phyloP scores from a whole-genome alignment of 2,113 vertebrate species.

The Pipra filicauda region DNA sequence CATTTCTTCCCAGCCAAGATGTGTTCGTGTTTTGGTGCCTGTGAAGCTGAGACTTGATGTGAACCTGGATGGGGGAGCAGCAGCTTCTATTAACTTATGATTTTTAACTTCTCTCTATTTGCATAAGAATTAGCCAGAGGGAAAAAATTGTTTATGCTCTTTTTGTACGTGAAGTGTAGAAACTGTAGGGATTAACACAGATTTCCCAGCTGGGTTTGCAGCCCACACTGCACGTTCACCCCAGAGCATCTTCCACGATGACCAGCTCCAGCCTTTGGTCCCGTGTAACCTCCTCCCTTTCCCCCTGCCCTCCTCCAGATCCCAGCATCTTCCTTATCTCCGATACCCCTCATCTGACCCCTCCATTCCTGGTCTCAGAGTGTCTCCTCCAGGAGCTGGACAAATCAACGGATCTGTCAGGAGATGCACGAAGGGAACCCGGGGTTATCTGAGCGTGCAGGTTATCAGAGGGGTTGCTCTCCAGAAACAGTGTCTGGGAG shows the following conservation, averaged over 20 bases:
- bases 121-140: background rate
- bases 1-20: background rate
- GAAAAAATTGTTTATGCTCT: background rate
- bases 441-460: conserved; percentile 25
- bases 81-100: background rate
- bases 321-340: conserved; percentile 32
- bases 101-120: background rate
- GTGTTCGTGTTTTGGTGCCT: background rate
- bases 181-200: background rate
- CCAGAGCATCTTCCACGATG: background rate
- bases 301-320: background rate
- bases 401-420: background rate
- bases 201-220: background rate
- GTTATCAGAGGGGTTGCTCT: conserved; percentile 22
- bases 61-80: background rate
- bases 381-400: conserved; percentile 26
- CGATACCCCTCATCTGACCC: background rate
- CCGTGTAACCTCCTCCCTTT: background rate
- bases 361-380: background rate
- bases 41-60: background rate
- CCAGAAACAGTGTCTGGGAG: background rate
- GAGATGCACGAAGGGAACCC: background rate
- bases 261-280: background rate
- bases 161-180: background rate
- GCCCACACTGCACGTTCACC: background rate